phyloP scores from a whole-genome alignment of 2,888 invertebrate genomes.

The Leptinotarsa haldemani region DNA sequence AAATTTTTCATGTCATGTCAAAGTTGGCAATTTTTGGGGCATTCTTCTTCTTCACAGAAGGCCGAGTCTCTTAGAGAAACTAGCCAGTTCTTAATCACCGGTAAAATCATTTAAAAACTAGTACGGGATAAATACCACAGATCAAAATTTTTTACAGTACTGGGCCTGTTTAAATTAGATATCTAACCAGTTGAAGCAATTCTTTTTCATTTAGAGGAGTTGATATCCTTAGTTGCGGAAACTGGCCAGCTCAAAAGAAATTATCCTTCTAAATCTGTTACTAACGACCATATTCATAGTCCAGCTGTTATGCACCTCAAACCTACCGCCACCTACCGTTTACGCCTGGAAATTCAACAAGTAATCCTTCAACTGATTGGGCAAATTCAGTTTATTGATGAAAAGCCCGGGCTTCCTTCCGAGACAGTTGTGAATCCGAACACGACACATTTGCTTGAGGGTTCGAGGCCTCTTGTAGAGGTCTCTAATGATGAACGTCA shows the following conservation, averaged over 20 bases:
- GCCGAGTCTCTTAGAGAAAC: not conserved
- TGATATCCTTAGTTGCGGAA: no score
- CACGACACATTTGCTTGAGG: slow-evolving; percentile 79
- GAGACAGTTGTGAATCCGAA: slow-evolving; percentile 76
- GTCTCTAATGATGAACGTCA: slow-evolving; percentile 73
- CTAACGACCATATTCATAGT: no score
- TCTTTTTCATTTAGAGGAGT: no score
- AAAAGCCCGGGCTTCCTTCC: slow-evolving; percentile 74
- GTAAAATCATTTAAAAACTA: not conserved
- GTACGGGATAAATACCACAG: not conserved
- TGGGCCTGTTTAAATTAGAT: no score
- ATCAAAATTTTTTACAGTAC: not conserved
- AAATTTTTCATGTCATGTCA: no score
- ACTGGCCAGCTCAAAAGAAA: no score
- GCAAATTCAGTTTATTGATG: slow-evolving; percentile 76
- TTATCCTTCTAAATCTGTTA: no score
- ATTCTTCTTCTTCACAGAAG: not conserved
- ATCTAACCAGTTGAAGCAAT: no score
- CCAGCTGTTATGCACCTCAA: no score
- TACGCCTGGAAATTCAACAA: slow-evolving; percentile 74
- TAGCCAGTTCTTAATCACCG: not conserved
- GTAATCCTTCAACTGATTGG: slow-evolving; percentile 76
- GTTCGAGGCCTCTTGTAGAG: slow-evolving; percentile 76
- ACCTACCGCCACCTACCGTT: slow-evolving; percentile 35
- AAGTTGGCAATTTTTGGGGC: no score